Evolutionary conservation across 2,888 invertebrate species (phyloP), one percentile per base, ranked within the genome.

Genomic region (Steinernema hermaphroditum): DNA sequence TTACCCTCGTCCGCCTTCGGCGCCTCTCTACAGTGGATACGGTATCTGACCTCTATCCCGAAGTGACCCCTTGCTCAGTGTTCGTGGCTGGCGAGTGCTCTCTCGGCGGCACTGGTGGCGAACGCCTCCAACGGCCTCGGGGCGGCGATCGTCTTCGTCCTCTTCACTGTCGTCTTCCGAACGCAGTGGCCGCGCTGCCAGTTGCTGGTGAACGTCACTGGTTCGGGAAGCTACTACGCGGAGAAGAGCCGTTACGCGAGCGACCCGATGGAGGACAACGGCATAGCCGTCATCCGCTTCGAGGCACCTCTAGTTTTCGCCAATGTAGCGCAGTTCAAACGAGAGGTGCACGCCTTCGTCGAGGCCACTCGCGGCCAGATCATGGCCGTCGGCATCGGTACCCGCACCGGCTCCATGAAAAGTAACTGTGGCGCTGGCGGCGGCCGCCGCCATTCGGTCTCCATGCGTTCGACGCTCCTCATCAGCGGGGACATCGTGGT

Each of bases 401-500:
- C 81, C 6, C 76, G 79, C 16, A 75, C 81, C 12, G 81, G 81
- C 22, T 75, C 27, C 69, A 62, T 62, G 62, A 62, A 62, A 32
- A 62, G 77, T 50, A 82, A 44, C 22, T 69, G 29, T 24, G 68
- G 24, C 14, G 24, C 29, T 12, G 16, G 24, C n/a, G 34, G 46
- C 4, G 68, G 49, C 49, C 80, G 78, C 24, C 37, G 37, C 12
- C 37, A 4, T 37, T 80, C 82, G 29, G 34, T 80, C 32, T 74
- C 76, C 19, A 80, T 81, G 71, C 57, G 78, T 2, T 79, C 79
- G 19, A 79, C 79, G 4, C 44, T 79, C 32, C 43, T 79, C 54
- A 81, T 79, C 14, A 80, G 79, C 41, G 79, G 79, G 8, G 81
- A 78, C 43, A 71, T 78, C 44, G 81, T 78, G 54, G 78, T 79